Percentiles rank a stretch among this genome's conserved stretches.
These are phyloP conservation scores for Ochropacha duplaris DNA, from an alignment of 2,888 invertebrate genomes.

Conservation along the genomic window DNA sequence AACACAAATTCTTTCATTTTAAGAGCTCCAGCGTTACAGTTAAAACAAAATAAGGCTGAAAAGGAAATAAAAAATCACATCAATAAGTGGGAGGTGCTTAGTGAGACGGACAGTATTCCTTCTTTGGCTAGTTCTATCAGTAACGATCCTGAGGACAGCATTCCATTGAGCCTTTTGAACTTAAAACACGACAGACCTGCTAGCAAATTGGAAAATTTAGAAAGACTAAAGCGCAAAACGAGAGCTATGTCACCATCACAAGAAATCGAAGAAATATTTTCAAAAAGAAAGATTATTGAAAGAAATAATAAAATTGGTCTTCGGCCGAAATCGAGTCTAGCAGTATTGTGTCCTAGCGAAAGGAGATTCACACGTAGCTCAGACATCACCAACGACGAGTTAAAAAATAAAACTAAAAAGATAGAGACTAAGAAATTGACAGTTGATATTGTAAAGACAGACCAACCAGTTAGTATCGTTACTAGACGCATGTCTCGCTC, in stretches of 20 bases:
- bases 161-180: slow-evolving; percentile 79
- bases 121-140: slow-evolving; percentile 73
- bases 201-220: slow-evolving; percentile 61
- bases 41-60: slow-evolving; percentile 69
- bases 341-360: slow-evolving; percentile 69
- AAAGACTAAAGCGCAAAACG: slow-evolving; percentile 79
- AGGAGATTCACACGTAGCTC: slow-evolving; percentile 69
- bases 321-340: slow-evolving; percentile 75
- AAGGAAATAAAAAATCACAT: slow-evolving; percentile 69
- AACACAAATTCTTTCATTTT: slow-evolving; percentile 59
- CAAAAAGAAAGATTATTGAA: slow-evolving; percentile 69
- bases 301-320: slow-evolving; percentile 59
- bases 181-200: slow-evolving; percentile 60
- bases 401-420: slow-evolving; percentile 56
- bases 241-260: slow-evolving; percentile 83
- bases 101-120: slow-evolving; percentile 84
- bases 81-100: slow-evolving; percentile 83
- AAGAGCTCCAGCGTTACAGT: slow-evolving; percentile 70
- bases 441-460: slow-evolving; percentile 44
- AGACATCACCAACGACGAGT: slow-evolving; percentile 60
- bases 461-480: slow-evolving; percentile 54
- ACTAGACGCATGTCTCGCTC: slow-evolving; percentile 73
- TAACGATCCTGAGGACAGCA: slow-evolving; percentile 83
- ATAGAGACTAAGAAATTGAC: slow-evolving; percentile 47
- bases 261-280: slow-evolving; percentile 81